phyloP scores from a whole-genome alignment of 1,140 invertebrate genomes.

The Cephus cinctus region DNA sequence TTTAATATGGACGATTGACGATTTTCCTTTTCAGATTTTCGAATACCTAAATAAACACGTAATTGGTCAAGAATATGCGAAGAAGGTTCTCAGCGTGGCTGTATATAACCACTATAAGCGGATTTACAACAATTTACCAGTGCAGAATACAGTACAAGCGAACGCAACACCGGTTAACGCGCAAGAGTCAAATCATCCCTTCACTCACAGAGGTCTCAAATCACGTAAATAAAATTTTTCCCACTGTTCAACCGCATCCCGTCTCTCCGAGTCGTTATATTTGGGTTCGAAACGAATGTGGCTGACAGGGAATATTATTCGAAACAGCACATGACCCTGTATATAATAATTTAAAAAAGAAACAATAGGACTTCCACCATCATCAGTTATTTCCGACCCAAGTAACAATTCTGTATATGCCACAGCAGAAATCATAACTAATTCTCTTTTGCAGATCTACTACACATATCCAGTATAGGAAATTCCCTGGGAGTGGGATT shows the following conservation, averaged over 20 bases:
- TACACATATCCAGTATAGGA: conserved; percentile 81
- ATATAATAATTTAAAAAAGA: too few species aligned
- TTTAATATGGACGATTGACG: too few species aligned
- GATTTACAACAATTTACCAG: conserved; percentile 90
- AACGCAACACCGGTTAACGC: conserved; percentile 59
- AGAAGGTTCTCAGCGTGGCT: conserved; percentile 97
- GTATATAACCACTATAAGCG: conserved; percentile 99
- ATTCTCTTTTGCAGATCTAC: conserved; percentile 65
- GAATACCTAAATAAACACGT: conserved; percentile 95
- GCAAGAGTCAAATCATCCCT: conserved; percentile 67
- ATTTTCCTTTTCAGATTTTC: conserved; percentile 70
- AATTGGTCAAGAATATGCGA: conserved; percentile 96
- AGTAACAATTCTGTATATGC: too few species aligned
- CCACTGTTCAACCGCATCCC: conserved; percentile 6
- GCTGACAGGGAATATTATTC: too few species aligned
- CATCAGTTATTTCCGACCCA: too few species aligned
- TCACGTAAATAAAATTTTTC: conserved; percentile 49
- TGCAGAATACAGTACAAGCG: conserved; percentile 45
- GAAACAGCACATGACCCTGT: too few species aligned
- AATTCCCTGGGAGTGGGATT: conserved; percentile 59
- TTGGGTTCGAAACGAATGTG: too few species aligned
- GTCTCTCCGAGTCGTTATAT: too few species aligned
- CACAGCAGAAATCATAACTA: neutral
- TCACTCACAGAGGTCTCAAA: conserved; percentile 71
- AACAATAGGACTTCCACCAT: too few species aligned